phyloP scores from a whole-genome alignment of 2,888 invertebrate genomes.

The Amblyjoppa proteus region DNA sequence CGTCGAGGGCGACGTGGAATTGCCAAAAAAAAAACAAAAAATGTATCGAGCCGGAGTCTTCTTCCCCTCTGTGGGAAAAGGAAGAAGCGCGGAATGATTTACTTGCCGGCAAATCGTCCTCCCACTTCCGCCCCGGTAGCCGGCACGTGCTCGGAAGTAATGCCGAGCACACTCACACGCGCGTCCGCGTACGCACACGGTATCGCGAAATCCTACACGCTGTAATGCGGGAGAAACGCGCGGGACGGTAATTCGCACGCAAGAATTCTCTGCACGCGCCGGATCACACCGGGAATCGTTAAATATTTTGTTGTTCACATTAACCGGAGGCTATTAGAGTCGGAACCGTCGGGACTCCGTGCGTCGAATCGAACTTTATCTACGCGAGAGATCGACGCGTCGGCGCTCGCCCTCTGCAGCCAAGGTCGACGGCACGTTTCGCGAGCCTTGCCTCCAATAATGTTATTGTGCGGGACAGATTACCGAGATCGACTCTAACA shows the following conservation, averaged over 20 bases:
- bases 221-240: neutral
- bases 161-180: neutral
- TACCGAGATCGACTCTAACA: no score
- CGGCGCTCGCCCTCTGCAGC: no score
- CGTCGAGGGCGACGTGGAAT: constrained; percentile 49
- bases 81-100: constrained; percentile 62
- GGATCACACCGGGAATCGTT: constrained; percentile 11
- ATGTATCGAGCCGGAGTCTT: constrained; percentile 34
- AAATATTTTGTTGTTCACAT: constrained; percentile 13
- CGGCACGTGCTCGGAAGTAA: constrained; percentile 64
- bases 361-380: neutral
- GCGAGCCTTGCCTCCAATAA: no score
- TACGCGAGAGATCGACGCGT: no score
- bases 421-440: no score
- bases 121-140: constrained; percentile 62
- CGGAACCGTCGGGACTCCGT: neutral
- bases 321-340: neutral
- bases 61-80: constrained; percentile 40
- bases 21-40: constrained; percentile 31
- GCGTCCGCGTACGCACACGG: neutral
- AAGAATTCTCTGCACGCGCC: constrained; percentile 35
- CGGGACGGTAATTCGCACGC: constrained; percentile 4
- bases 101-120: constrained; percentile 68
- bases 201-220: neutral
- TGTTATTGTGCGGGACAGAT: no score